These are phyloP conservation scores for Drosophila borealis DNA, from an alignment of 2,888 invertebrate species.

Conservation along the genomic window DNA sequence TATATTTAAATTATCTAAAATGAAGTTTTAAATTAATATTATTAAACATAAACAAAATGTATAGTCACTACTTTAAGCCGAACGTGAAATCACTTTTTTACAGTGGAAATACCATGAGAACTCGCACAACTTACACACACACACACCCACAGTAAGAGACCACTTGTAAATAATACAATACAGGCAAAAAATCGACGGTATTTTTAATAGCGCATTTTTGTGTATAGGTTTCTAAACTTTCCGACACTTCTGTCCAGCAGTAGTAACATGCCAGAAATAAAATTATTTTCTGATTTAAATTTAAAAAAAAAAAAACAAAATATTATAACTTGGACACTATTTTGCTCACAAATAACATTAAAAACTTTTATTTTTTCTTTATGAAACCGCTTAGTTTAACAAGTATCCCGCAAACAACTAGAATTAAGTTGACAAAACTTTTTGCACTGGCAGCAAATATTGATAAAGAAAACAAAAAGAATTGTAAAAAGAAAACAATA, in stretches of 20 bases:
- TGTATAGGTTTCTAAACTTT: constrained; percentile 62
- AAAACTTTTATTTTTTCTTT: constrained; percentile 79
- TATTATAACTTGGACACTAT: constrained; percentile 29
- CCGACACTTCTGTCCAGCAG: constrained; percentile 27
- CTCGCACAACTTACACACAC: constrained; percentile 58
- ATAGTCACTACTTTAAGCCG: constrained; percentile 85
- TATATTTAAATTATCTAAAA: constrained; percentile 71
- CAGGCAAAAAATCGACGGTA: constrained; percentile 46
- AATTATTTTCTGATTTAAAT: constrained; percentile 69
- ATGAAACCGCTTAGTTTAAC: constrained; percentile 30
- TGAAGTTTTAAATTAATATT: constrained; percentile 73
- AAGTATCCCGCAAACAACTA: constrained; percentile 35
- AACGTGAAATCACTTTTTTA: constrained; percentile 61
- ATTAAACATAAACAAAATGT: constrained; percentile 83
- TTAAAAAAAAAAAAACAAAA: constrained; percentile 33
- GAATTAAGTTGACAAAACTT: constrained; percentile 67
- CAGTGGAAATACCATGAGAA: constrained; percentile 63
- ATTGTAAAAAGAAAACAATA: constrained; percentile 82
- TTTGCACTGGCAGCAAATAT: constrained; percentile 84
- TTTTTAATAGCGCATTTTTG: constrained; percentile 68
- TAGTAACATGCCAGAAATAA: constrained; percentile 68
- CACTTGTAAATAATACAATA: constrained; percentile 70
- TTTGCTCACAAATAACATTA: constrained; percentile 60
- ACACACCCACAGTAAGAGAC: constrained; percentile 45
- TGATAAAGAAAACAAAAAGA: constrained; percentile 29